Evolutionary conservation across 2,888 invertebrate species (phyloP).

Genomic region (Epiperipatus broadwayi): DNA sequence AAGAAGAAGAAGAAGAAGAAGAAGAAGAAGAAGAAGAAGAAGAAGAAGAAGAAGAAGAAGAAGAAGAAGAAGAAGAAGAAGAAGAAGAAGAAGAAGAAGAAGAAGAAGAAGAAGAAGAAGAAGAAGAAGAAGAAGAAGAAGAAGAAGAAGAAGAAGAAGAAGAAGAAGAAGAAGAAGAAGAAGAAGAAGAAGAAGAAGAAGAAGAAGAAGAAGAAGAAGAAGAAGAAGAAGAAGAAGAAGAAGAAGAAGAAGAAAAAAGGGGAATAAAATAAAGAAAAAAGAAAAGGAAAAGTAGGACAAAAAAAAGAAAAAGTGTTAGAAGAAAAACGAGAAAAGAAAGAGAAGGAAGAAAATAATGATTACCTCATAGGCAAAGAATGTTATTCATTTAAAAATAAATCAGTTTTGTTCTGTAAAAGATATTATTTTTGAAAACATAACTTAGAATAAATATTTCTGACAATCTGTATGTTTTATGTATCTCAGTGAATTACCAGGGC

Average conservation of each 20-base stretch:
- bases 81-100: conserved; percentile 10
- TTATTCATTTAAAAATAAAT: too few species aligned
- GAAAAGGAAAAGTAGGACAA: too few species aligned
- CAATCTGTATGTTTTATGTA: too few species aligned
- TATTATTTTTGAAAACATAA: too few species aligned
- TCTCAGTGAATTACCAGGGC: too few species aligned
- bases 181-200: conserved; percentile 12
- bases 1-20: conserved; percentile 13
- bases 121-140: conserved; percentile 11
- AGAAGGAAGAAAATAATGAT: too few species aligned
- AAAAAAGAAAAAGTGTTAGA: too few species aligned
- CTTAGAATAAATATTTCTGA: too few species aligned
- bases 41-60: conserved; percentile 15
- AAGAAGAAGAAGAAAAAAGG: conserved; percentile 11
- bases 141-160: conserved; percentile 9
- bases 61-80: conserved; percentile 12
- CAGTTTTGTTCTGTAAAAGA: too few species aligned
- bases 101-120: conserved; percentile 10
- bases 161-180: conserved; percentile 12
- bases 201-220: background rate
- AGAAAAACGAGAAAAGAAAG: too few species aligned
- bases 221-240: conserved; percentile 8
- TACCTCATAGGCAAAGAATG: too few species aligned
- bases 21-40: conserved; percentile 13
- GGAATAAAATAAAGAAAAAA: too few species aligned